Evolutionary conservation across 2,113 vertebrate species (phyloP), one percentile per base, ranked within the genome.

Genomic region (Rhinolophus sinicus): DNA sequence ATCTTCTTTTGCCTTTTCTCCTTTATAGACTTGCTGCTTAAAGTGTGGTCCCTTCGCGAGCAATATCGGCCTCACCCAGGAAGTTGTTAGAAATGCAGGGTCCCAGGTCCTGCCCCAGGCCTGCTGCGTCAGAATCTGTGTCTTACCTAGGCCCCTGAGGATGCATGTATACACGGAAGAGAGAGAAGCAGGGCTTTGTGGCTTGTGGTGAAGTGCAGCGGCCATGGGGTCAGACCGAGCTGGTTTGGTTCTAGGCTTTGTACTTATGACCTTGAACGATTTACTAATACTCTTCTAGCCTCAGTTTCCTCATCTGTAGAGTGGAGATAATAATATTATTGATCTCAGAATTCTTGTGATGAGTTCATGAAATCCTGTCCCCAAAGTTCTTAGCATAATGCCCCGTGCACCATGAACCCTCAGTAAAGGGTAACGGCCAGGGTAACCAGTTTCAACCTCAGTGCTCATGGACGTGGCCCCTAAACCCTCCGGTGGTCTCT

Each of bases 221-320:
- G 54, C 44, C 28, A 3, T 12, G 58, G 35, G 47, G 7, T 35
- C 76, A 12, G 58, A 58, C 8, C 8, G 33, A 69, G 22, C 85
- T 70, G 26, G 10, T 78, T 86, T 19, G 8, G 28, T 67, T 92
- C 81, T 4, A 82, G 58, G 50, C 56, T 87, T 44, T 35, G 52
- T 2, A n/a, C 14, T 0, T 64, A n/a, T 83, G 75, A 77, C 38
- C n/a, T 65, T 80, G 69, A n/a, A 33, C 5, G 3, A 8, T 60
- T 86, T 54, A 22, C 50, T 19, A 58, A 18, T n/a, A 26, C 40
- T 70, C 65, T 76, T 44, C 40, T 40, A 83, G 28, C 22, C 44
- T 88, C 52, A 21, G 80, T 93, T 88, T 94, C 50, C 69, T 67
- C n/a, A 73, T 86, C 47, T 67, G 21, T 89, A 90, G 58, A 81